Conservation (phyloP, 2,797 vertebrate species). For the Heliangelus exortis region DNA sequence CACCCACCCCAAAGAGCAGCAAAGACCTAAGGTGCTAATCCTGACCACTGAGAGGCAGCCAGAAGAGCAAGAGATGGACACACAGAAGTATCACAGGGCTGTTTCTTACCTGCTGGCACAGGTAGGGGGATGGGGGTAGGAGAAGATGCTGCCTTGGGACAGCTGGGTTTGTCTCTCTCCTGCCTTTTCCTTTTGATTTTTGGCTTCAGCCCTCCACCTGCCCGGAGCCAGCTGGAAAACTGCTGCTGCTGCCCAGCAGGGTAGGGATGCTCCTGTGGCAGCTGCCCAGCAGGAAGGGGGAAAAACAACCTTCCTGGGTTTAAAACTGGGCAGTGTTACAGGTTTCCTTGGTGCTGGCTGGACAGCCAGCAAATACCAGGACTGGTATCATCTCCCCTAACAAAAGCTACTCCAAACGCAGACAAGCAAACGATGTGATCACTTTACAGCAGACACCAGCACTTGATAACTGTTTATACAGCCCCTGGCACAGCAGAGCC, state of each 20-base stretch:
- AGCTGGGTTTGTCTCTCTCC: not conserved
- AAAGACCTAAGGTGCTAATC: not conserved
- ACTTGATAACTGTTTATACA: conserved; percentile 36
- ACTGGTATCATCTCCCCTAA: conserved; percentile 24
- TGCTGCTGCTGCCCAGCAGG: not conserved
- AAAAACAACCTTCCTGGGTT: not conserved
- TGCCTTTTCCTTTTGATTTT: not conserved
- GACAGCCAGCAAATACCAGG: not conserved
- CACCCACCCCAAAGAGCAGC: not conserved
- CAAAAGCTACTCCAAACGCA: not conserved
- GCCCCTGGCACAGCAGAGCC: conserved; percentile 27
- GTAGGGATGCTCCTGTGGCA: not conserved
- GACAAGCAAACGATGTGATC: not conserved
- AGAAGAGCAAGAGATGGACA: not conserved
- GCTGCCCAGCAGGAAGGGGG: not conserved
- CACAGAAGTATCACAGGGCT: not conserved
- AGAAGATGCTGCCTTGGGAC: not conserved
- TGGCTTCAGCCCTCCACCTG: not conserved
- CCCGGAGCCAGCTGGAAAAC: not conserved
- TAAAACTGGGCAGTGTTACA: not conserved
- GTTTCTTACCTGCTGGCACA: conserved; percentile 10
- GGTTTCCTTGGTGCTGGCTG: not conserved
- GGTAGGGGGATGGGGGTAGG: not conserved
- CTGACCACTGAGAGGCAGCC: not conserved
- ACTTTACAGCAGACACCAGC: conserved; percentile 40